A percentile compares a stretch with the other conserved stretches of the same genome.
Evolutionary conservation across 2,888 invertebrate genomes (phyloP).

Genomic region (Cheilosia soror): DNA sequence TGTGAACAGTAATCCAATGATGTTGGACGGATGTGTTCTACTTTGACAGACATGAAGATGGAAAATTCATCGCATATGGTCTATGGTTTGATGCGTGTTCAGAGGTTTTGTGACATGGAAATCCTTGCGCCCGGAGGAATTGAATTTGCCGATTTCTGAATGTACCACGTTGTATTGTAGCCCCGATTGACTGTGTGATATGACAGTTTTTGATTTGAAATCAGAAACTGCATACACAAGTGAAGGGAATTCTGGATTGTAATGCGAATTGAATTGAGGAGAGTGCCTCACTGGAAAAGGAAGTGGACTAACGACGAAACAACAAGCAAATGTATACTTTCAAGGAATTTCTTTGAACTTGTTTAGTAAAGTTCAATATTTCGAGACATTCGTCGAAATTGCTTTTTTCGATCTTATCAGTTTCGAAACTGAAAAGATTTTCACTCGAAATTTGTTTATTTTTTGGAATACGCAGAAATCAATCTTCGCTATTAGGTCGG

Average conservation of each 20-base stretch:
- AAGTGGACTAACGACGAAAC: neutral
- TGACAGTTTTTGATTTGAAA: conserved; percentile 73
- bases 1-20: conserved; percentile 62
- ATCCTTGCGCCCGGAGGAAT: conserved; percentile 58
- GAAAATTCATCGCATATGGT: conserved; percentile 74
- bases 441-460: too few species aligned
- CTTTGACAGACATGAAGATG: conserved; percentile 40
- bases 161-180: neutral
- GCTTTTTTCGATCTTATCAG: too few species aligned
- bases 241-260: conserved; percentile 26
- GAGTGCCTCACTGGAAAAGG: neutral
- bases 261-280: conserved; percentile 4
- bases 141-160: conserved; percentile 38
- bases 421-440: too few species aligned
- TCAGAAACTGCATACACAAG: conserved; percentile 41
- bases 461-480: too few species aligned
- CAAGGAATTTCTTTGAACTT: too few species aligned
- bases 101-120: conserved; percentile 54
- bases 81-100: conserved; percentile 47
- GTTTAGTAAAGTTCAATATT: too few species aligned
- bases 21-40: conserved; percentile 40
- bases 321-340: too few species aligned
- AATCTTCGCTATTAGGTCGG: too few species aligned
- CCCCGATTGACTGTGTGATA: conserved; percentile 66
- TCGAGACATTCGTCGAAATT: too few species aligned